Base-by-base conservation (phyloP, 2,113 vertebrate genomes). In the Coregonus clupeaformis region DNA sequence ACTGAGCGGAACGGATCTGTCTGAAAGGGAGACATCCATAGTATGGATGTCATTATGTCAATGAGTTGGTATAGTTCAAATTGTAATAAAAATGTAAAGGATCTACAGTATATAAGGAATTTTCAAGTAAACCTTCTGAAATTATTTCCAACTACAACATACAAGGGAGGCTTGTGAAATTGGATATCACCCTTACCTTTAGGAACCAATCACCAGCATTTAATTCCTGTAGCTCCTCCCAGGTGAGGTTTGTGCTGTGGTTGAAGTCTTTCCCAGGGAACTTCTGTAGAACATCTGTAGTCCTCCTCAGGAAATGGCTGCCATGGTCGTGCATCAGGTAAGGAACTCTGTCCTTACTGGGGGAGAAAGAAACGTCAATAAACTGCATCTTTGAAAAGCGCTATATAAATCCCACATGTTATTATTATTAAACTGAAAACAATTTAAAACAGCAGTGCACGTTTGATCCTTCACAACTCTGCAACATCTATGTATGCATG, bases 161-260 rank as follows among this genome's bases (percentile, higher is more conserved):
- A 42, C 52, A 55, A 55, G 52, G 6, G 6, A 60, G n/a, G n/a
- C 5, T 52, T 52, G 18, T 60, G 12, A n/a, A 42, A 73, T 42
- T 75, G 5, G 69, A 55, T 20, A 42, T 42, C 20, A 49, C n/a
- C 30, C 92, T 96, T 82, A 98, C 98, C 94, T 96, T 75, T n/a
- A 96, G 22, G 83, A 98, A 99, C 95, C 96, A 98, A 78, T 93
- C 77, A n/a, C 97, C 96, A 5, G 97, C 96, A 64, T 97, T 94
- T 71, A 99, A 85, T 42, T 42, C 86, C 85, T 86, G 66, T 36
- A 98, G 85, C 27, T 96, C 91, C 0, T 80, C 3, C 93, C 94
- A 95, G 63, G 92, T 95, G 78, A 97, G 90, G 77, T 93, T 42
- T 0, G 71, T 80, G 90, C 94, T 92, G 1, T 73, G 69, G 49